Percentiles rank a stretch among this genome's conserved stretches.
These are phyloP conservation scores for Octomys mimax DNA, from an alignment of 2,797 vertebrate species.

Conservation along the genomic window DNA sequence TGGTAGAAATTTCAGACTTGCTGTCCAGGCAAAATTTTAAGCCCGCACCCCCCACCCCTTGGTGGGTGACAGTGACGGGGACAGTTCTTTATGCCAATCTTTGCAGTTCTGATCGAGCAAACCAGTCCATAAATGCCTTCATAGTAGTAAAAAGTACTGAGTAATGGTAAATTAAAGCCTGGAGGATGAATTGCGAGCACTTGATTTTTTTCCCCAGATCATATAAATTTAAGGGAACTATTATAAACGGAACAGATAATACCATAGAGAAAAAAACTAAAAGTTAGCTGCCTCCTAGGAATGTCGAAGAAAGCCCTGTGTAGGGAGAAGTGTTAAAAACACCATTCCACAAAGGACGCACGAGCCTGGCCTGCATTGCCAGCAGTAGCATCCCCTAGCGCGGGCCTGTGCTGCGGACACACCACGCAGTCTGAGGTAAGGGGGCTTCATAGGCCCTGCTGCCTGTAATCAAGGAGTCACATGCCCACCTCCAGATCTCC, in stretches of 20 bases:
- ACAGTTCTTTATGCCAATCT: slow-evolving; percentile 58
- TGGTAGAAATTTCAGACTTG: slow-evolving; percentile 69
- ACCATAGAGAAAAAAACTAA: slow-evolving; percentile 54
- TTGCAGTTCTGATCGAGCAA: slow-evolving; percentile 25
- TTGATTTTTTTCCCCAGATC: not conserved
- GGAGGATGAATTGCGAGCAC: slow-evolving; percentile 58
- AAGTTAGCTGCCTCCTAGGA: slow-evolving; percentile 45
- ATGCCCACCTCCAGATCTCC: not conserved
- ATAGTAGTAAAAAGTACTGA: slow-evolving; percentile 55
- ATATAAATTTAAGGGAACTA: slow-evolving; percentile 73
- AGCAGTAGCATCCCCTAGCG: slow-evolving; percentile 13
- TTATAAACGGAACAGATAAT: slow-evolving; percentile 66
- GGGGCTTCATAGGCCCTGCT: slow-evolving; percentile 24
- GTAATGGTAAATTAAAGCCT: slow-evolving; percentile 74
- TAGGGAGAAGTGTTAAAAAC: slow-evolving; percentile 56
- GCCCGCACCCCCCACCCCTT: slow-evolving; percentile 47
- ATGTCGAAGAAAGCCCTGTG: slow-evolving; percentile 46
- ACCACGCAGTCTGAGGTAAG: not conserved
- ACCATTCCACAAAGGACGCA: slow-evolving; percentile 54
- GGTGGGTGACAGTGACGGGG: slow-evolving; percentile 35
- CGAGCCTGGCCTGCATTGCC: slow-evolving; percentile 62
- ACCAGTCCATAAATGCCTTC: slow-evolving; percentile 54
- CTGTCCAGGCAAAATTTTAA: slow-evolving; percentile 74
- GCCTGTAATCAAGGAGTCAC: slow-evolving; percentile 21
- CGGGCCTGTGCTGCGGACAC: not conserved